phyloP scores from a whole-genome alignment of 2,113 vertebrate genomes.

The Dinomys branickii region DNA sequence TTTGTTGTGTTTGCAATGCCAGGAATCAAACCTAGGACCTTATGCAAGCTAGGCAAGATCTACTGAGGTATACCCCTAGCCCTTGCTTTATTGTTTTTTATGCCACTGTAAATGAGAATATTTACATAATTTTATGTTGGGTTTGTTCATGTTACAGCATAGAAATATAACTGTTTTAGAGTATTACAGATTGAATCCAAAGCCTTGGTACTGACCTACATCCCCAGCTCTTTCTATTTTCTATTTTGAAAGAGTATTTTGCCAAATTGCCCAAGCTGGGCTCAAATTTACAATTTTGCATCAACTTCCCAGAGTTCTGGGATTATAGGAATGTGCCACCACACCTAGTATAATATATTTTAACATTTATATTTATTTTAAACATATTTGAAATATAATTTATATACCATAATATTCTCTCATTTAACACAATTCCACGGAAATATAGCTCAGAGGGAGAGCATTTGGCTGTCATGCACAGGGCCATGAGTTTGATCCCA shows the following conservation, averaged over 20 bases:
- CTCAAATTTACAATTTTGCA: neutral
- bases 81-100: neutral
- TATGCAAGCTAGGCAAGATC: neutral
- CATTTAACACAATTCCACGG: neutral
- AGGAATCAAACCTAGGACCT: neutral
- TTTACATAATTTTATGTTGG: neutral
- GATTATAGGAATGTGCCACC: neutral
- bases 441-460: neutral
- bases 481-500: neutral
- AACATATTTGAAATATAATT: conserved; percentile 18
- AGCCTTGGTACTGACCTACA: neutral
- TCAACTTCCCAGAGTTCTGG: neutral
- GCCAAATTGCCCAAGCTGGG: neutral
- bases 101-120: neutral
- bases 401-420: neutral
- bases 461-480: too few relatives aligned
- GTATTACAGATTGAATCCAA: neutral
- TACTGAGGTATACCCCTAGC: neutral
- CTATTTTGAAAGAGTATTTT: neutral
- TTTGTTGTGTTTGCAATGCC: neutral
- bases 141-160: neutral
- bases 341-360: neutral
- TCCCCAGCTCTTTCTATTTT: neutral
- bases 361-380: neutral
- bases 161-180: neutral